Percentiles rank a stretch among this genome's conserved stretches.
phyloP scores from a whole-genome alignment of 1,140 invertebrate species.

The Zaprionus lachaisei region DNA sequence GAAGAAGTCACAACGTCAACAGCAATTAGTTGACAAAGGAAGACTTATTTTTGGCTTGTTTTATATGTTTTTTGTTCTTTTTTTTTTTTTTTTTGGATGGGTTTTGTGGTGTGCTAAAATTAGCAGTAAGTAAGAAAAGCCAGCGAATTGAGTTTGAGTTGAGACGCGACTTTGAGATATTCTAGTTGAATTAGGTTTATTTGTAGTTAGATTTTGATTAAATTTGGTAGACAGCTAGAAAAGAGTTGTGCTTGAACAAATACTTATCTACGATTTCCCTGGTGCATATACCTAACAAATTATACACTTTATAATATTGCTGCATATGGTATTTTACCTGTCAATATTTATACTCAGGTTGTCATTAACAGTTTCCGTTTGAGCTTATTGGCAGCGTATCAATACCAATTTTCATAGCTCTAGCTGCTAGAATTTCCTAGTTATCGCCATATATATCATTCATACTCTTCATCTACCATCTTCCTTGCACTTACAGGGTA shows the following conservation, averaged over 20 bases:
- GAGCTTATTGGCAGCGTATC: background rate
- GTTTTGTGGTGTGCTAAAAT: constrained; percentile 33
- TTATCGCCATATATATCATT: background rate
- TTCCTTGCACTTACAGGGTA: background rate
- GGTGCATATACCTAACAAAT: background rate
- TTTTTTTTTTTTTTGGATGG: background rate
- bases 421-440: background rate
- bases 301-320: background rate
- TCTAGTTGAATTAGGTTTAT: background rate
- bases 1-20: background rate
- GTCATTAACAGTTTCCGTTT: background rate
- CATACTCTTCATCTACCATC: background rate
- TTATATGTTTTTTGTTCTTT: background rate
- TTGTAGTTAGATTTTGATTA: background rate
- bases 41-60: constrained; percentile 42
- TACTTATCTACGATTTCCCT: background rate
- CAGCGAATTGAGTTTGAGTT: background rate
- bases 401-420: background rate
- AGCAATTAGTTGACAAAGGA: constrained; percentile 35
- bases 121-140: constrained; percentile 8
- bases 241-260: background rate
- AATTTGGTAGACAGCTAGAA: background rate
- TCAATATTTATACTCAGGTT: background rate
- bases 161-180: background rate
- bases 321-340: too few species aligned